These are phyloP conservation scores for Enteromius radiatus DNA, from an alignment of 2,797 vertebrate species.

Conservation along the genomic window DNA sequence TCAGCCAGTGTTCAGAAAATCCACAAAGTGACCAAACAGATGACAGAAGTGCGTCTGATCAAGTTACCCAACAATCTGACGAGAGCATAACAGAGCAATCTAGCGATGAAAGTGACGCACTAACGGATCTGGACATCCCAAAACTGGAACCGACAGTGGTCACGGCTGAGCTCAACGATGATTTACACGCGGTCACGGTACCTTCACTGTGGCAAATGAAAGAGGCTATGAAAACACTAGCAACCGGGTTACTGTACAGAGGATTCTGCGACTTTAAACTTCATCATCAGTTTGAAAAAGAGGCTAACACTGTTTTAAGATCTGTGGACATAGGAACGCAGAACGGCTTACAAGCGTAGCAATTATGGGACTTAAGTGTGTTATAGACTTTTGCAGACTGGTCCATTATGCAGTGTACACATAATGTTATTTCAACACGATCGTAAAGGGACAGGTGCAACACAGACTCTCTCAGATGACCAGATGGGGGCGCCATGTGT, in stretches of 20 bases:
- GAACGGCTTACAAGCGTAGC: conserved; percentile 28
- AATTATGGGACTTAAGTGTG: not conserved
- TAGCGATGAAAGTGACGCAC: not conserved
- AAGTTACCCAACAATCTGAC: not conserved
- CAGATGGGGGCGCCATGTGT: conserved; percentile 16
- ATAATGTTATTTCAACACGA: not conserved
- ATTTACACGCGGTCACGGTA: conserved; percentile 37
- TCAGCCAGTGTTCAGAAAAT: not conserved
- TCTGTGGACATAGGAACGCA: conserved; percentile 9
- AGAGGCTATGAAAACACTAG: conserved; percentile 53
- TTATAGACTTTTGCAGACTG: not conserved
- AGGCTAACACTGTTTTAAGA: conserved; percentile 46
- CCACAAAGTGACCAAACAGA: not conserved
- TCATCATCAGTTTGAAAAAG: conserved; percentile 55
- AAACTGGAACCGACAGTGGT: conserved; percentile 1
- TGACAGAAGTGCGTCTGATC: not conserved
- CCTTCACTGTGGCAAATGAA: conserved; percentile 54
- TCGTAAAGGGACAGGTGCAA: not conserved
- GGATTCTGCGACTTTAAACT: conserved; percentile 57
- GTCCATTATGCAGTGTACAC: not conserved
- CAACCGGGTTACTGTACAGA: conserved; percentile 51
- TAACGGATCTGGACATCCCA: not conserved
- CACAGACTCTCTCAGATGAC: not conserved
- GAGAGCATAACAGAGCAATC: not conserved
- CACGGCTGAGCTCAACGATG: conserved; percentile 12